These are phyloP conservation scores for Drosophila leonis DNA, from an alignment of 2,888 invertebrate species.

Conservation along the genomic window DNA sequence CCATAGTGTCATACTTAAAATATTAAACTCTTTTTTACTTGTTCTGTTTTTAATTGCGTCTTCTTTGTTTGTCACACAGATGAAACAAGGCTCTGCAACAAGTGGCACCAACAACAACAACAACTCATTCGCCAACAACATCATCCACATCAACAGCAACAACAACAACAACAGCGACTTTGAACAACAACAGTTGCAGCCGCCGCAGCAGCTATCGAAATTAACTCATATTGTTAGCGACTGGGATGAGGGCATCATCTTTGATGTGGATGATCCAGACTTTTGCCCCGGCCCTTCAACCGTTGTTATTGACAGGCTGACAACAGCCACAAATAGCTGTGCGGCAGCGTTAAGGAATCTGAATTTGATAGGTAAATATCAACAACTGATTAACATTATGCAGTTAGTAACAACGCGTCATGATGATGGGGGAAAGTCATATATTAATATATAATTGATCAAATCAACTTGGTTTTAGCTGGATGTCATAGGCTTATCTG, in stretches of 20 bases:
- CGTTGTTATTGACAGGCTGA: slow-evolving; percentile 66
- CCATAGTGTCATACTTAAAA: no score
- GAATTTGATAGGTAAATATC: slow-evolving; percentile 80
- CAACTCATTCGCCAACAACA: slow-evolving; percentile 51
- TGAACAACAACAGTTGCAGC: slow-evolving; percentile 30
- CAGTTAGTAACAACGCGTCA: slow-evolving; percentile 9
- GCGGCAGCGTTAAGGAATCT: slow-evolving; percentile 61
- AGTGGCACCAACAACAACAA: slow-evolving; percentile 64
- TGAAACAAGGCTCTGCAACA: slow-evolving; percentile 79
- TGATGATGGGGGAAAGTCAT: background rate
- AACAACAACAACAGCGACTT: slow-evolving; percentile 43
- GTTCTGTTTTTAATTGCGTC: slow-evolving; percentile 39
- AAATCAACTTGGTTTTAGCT: background rate
- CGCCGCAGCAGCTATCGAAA: slow-evolving; percentile 48
- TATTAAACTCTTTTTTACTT: background rate
- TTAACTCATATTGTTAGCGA: slow-evolving; percentile 80
- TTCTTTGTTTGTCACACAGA: slow-evolving; percentile 56
- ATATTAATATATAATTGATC: background rate
- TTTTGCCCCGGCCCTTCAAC: slow-evolving; percentile 73
- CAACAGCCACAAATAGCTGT: slow-evolving; percentile 56
- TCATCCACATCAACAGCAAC: slow-evolving; percentile 33
- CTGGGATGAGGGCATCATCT: slow-evolving; percentile 85
- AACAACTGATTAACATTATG: slow-evolving; percentile 13
- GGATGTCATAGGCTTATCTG: background rate
- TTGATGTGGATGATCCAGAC: slow-evolving; percentile 85